Evolutionary conservation across 1,140 invertebrate species (phyloP).

Genomic region (Drosophila pallidifrons): DNA sequence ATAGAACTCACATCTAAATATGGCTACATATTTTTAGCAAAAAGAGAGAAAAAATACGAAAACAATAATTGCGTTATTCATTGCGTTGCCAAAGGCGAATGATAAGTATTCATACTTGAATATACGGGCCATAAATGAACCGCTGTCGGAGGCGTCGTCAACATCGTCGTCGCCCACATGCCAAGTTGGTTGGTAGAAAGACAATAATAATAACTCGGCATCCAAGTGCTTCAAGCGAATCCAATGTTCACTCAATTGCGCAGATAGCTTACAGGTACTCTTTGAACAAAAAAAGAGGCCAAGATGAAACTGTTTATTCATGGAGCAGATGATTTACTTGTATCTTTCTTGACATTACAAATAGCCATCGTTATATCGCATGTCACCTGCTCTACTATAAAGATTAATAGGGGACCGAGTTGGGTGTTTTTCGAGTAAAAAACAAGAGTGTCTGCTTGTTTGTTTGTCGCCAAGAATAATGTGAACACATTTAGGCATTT

Average conservation of each 20-base stretch:
- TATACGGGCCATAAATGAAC: constrained; percentile 64
- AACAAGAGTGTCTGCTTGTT: constrained; percentile 32
- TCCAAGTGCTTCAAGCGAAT: constrained; percentile 12
- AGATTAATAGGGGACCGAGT: constrained; percentile 17
- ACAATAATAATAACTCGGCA: constrained; percentile 31
- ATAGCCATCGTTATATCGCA: constrained; percentile 11
- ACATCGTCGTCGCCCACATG: constrained; percentile 62
- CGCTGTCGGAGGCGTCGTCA: constrained; percentile 41
- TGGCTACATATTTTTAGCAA: constrained; percentile 26
- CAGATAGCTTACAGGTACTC: constrained; percentile 21
- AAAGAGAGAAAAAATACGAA: constrained; percentile 22
- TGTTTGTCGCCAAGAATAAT: constrained; percentile 54
- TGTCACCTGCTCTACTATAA: constrained; percentile 22
- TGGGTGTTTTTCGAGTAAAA: background rate
- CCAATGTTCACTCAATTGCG: constrained; percentile 8
- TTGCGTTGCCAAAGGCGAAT: constrained; percentile 65
- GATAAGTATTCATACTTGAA: constrained; percentile 68
- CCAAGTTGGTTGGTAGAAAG: constrained; percentile 16
- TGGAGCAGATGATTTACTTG: background rate
- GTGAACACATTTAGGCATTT: constrained; percentile 66
- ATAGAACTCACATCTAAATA: constrained; percentile 32
- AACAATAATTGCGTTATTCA: constrained; percentile 70
- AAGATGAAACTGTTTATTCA: constrained; percentile 26
- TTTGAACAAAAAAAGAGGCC: constrained; percentile 18
- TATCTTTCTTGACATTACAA: constrained; percentile 13